phyloP scores from a whole-genome alignment of 2,888 invertebrate genomes.

The Hartigia nigra region DNA sequence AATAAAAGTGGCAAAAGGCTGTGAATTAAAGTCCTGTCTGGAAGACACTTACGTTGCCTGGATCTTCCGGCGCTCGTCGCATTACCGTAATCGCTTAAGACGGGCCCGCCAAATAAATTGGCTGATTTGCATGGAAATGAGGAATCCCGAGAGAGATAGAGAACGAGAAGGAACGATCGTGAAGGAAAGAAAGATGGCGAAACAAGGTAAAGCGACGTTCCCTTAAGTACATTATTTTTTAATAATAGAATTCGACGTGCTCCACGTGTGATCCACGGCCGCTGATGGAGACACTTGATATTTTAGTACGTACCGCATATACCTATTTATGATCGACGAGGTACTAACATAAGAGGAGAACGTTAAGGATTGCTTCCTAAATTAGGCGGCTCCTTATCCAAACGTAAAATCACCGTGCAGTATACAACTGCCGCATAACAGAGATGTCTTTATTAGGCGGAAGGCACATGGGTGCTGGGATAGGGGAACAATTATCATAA shows the following conservation, averaged over 20 bases:
- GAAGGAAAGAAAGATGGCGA: neutral
- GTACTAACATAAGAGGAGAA: slow-evolving; percentile 35
- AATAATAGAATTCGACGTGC: neutral
- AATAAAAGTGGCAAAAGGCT: slow-evolving; percentile 17
- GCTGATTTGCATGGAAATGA: slow-evolving; percentile 63
- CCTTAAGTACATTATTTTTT: neutral
- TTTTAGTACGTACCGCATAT: neutral
- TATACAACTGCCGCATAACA: slow-evolving; percentile 31
- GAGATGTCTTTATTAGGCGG: slow-evolving; percentile 49
- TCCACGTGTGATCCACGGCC: neutral
- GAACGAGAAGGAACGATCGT: neutral
- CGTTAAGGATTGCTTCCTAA: slow-evolving; percentile 41
- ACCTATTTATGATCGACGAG: slow-evolving; percentile 6
- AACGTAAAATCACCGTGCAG: slow-evolving; percentile 35
- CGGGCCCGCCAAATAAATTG: slow-evolving; percentile 59
- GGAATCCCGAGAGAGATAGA: slow-evolving; percentile 29
- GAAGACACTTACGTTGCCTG: neutral
- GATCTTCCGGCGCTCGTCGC: slow-evolving; percentile 25
- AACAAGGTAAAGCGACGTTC: neutral
- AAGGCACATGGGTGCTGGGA: slow-evolving; percentile 15
- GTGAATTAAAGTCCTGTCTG: slow-evolving; percentile 41
- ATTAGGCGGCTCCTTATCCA: slow-evolving; percentile 44
- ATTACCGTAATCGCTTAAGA: slow-evolving; percentile 58
- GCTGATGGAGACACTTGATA: neutral
- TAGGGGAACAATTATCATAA: slow-evolving; percentile 41